Evolutionary conservation across 2,888 invertebrate species (phyloP), one percentile per base, ranked within the genome.

Genomic region (Drosophila barbarae): DNA sequence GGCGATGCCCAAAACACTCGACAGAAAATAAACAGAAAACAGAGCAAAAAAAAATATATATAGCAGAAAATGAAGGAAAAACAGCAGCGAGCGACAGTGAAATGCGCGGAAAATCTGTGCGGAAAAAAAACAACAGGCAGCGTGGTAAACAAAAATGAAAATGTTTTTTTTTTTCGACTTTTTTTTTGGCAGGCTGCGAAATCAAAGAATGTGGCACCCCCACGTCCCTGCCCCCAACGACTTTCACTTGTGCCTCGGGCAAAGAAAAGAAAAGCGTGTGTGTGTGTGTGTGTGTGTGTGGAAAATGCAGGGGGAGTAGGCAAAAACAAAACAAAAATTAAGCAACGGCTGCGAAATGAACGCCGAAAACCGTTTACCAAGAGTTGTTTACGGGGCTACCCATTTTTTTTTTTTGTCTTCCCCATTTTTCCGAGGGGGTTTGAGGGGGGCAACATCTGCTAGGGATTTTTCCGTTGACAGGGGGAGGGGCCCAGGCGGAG

Each of bases 341-440:
- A 82, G 74, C 78, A 82, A 74, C 78, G 77, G 77, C 83, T 78
- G 78, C 83, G 67, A 78, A 78, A 82, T 82, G 78, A 78, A 74
- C 78, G 80, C 73, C 78, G 74, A 78, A 78, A 79, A 69, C 69
- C 77, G 82, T 79, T 79, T 79, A 80, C 83, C 80, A 64, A 80
- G 69, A 80, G 77, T 83, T 79, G 80, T 79, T 83, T 79, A 83
- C 78, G 80, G 75, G 74, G 69, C 67, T 82, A 69, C 74, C 77
- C 71, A 69, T 80, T 77, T 41, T 15, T 34, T 15, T 21, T 12
- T 3, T 12, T n/a, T 21, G 7, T 12, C 12, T 13, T 6, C 13
- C 13, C 5, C 15, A 2, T 34, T 21, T 36, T 36, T 5, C 12
- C 10, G 5, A 6, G 34, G n/a, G 34, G 13, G 6, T n/a, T 8